Conservation (phyloP, 2,888 invertebrate genomes). For the Erebia aethiops region DNA sequence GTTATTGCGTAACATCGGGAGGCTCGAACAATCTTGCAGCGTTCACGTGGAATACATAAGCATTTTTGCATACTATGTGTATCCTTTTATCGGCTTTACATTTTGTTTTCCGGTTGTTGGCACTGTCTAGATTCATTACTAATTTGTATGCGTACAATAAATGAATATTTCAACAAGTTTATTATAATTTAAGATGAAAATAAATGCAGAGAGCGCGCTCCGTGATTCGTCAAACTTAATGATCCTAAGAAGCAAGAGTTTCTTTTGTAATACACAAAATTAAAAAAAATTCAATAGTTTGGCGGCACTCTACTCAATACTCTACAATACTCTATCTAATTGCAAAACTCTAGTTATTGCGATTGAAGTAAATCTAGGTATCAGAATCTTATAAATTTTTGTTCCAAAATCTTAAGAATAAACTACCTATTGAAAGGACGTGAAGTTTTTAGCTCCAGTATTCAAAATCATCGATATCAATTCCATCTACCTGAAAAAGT, state of each 20-base stretch:
- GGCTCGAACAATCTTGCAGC: constrained; percentile 63
- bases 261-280: too few species aligned
- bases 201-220: background rate
- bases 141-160: constrained; percentile 22
- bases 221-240: too few species aligned
- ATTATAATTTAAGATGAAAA: background rate
- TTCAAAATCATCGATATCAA: constrained; percentile 18
- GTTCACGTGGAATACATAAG: constrained; percentile 61
- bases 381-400: background rate
- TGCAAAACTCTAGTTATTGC: too few species aligned
- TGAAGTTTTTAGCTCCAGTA: too few species aligned
- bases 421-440: background rate
- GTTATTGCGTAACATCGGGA: constrained; percentile 72
- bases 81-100: constrained; percentile 38
- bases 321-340: too few species aligned
- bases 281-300: too few species aligned
- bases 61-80: constrained; percentile 45
- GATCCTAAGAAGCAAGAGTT: background rate
- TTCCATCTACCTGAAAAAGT: too few species aligned
- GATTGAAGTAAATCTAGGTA: background rate
- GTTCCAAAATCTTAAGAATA: too few species aligned
- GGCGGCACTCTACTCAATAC: too few species aligned
- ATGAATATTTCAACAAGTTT: constrained; percentile 9
- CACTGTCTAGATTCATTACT: constrained; percentile 40
- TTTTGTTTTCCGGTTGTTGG: constrained; percentile 44